Evolutionary conservation across 2,797 vertebrate species (phyloP).

Genomic region (Anas bahamensis): DNA sequence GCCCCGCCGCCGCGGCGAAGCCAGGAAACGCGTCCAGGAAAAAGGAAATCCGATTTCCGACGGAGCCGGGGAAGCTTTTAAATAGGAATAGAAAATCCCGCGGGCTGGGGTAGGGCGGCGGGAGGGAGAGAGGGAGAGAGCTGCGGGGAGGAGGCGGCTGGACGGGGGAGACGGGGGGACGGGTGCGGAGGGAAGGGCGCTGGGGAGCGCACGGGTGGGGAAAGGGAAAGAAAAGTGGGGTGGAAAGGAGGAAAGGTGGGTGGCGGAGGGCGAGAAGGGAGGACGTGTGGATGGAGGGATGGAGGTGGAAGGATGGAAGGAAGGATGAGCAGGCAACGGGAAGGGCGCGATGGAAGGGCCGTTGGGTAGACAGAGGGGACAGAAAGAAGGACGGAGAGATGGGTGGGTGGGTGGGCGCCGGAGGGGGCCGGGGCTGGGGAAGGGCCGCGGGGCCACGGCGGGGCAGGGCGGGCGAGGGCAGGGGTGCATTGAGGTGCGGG

Average conservation of each 20-base stretch:
- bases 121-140: constrained; percentile 2
- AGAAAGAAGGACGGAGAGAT: background rate
- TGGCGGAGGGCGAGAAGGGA: background rate
- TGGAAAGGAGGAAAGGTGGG: background rate
- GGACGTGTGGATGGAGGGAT: no score
- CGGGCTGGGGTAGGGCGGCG: constrained; percentile 61
- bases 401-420: background rate
- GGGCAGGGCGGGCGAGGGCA: background rate
- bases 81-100: constrained; percentile 67
- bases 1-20: constrained; percentile 65
- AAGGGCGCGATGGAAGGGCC: background rate
- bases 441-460: background rate
- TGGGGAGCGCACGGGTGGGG: background rate
- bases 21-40: constrained; percentile 99
- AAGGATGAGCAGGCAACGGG: background rate
- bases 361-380: background rate
- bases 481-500: background rate
- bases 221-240: background rate
- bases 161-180: background rate
- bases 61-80: constrained; percentile 86
- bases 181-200: background rate
- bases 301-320: background rate
- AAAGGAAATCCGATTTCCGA: constrained; percentile 99
- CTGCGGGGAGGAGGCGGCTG: background rate
- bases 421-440: background rate